Evolutionary conservation across 2,797 vertebrate species (phyloP).

Genomic region (Poeciliopsis turneri): DNA sequence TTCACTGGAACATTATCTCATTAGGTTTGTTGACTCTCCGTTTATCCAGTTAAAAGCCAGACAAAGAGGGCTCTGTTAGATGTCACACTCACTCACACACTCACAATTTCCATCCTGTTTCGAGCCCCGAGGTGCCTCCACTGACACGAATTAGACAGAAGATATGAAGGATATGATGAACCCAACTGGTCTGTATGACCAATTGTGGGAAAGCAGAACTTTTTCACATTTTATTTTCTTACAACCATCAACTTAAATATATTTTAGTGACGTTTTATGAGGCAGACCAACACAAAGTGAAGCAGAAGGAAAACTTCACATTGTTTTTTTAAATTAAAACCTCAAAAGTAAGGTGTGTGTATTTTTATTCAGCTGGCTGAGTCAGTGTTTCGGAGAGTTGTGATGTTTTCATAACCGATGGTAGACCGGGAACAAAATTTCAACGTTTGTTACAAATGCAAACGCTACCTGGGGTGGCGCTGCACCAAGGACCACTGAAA

Average conservation of each 20-base stretch:
- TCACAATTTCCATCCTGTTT: neutral
- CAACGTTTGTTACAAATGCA: too few species aligned
- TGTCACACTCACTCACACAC: neutral
- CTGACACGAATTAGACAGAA: neutral
- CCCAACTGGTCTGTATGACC: neutral
- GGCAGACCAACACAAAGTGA: neutral
- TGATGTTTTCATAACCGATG: too few species aligned
- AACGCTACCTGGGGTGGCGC: too few species aligned
- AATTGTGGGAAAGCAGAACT: too few species aligned
- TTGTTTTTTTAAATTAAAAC: neutral
- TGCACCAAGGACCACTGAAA: too few species aligned
- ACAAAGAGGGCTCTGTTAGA: conserved; percentile 65
- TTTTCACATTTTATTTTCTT: neutral
- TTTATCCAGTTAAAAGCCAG: conserved; percentile 43
- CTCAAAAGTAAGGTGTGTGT: neutral
- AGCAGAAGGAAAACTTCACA: neutral
- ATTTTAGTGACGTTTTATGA: neutral
- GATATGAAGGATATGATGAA: neutral
- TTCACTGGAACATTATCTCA: conserved; percentile 57
- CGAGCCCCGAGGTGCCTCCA: neutral
- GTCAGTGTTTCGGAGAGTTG: neutral
- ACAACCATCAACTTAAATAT: neutral
- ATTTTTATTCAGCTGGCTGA: neutral
- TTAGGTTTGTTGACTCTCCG: conserved; percentile 51
- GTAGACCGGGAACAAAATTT: too few species aligned